Evolutionary conservation across 2,888 invertebrate genomes (phyloP), one percentile per base, ranked within the genome.

Genomic region (Sericinus montela): DNA sequence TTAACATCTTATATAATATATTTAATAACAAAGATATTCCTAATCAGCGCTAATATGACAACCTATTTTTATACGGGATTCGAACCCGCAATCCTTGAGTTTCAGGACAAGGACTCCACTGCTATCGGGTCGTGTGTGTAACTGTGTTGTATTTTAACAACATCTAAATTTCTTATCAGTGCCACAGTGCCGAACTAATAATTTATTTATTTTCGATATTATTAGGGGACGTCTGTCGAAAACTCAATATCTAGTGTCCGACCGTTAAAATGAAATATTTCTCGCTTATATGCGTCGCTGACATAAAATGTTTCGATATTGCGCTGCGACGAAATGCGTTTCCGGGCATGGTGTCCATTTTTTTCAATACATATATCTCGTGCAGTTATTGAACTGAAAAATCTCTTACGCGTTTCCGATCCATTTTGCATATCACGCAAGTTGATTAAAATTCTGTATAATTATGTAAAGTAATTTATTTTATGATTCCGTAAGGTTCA

Each of bases 191-290:
- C n/a, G n/a, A n/a, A n/a, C n/a, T n/a, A n/a, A n/a, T n/a, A n/a
- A 14, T 1, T 13, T 16, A 15, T 16, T n/a, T 19, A 9, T 3
- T 14, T 29, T n/a, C 13, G 10, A 35, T 46, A 40, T 46, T 34
- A 16, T 38, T 11, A 32, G 9, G 13, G 19, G 10, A 34, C 14
- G 16, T n/a, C n/a, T 47, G 16, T 49, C 8, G 11, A 10, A 35
- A 39, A 43, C 39, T 14, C 35, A 34, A 45, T 49, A 49, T 44
- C 37, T 11, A 29, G 25, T 32, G 37, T 51, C 52, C 53, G 51
- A 63, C 61, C 66, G 69, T 65, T 63, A 64, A 69, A 69, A 69
- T 68, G 65, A 67, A 71, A 72, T 68, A 67, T 63, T 57, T 58
- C 58, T 58, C 55, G 54, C 54, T 55, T 55, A 48, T 45, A 51